Evolutionary conservation across 2,113 vertebrate species (phyloP), one percentile per base, ranked within the genome.

Genomic region (Perognathus longimembris): DNA sequence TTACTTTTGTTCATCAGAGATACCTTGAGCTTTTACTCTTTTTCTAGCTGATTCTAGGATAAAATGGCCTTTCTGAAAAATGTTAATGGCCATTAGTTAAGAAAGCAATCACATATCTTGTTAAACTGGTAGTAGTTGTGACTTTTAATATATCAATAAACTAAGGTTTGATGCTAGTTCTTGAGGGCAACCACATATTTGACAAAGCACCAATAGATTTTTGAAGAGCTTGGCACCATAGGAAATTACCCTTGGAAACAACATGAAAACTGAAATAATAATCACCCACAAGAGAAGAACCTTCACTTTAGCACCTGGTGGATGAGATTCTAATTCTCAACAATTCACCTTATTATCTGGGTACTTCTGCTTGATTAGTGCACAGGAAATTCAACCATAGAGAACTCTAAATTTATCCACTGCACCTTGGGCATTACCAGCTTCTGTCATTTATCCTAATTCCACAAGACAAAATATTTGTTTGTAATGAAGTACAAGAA

Each of bases 201-300:
- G 1, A 6, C 18, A 73, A 21, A 5, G 18, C 34, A 71, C 9
- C 8, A 36, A 34, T 36, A 73, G 9, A 17, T 21, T 66, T 67
- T 73, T 54, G 30, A 24, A 67, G 67, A 89, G 6, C 61, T 9
- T 26, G 63, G 17, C 3, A 7, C 24, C 5, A 11, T 15, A 7
- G 66, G 28, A 38, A 36, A 42, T 26, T 28, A 14, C 63, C 12
- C 9, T 40, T 64, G 30, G 77, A 79, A 80, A 28, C 7, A 0
- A 42, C 17, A 4, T 3, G 6, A 34, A 11, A 42, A 30, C 30
- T 32, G 26, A 38, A n/a, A 40, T 4, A 21, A 73, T 24, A 18
- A 0, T 6, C 2, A 6, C 6, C 4, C 12, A 15, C 6, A 30
- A 6, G 28, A 20, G 7, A 22, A 34, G 5, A 40, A 24, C 7